Conservation (phyloP, 2,113 vertebrate genomes). For the Cyphomyrus plagiostoma region DNA sequence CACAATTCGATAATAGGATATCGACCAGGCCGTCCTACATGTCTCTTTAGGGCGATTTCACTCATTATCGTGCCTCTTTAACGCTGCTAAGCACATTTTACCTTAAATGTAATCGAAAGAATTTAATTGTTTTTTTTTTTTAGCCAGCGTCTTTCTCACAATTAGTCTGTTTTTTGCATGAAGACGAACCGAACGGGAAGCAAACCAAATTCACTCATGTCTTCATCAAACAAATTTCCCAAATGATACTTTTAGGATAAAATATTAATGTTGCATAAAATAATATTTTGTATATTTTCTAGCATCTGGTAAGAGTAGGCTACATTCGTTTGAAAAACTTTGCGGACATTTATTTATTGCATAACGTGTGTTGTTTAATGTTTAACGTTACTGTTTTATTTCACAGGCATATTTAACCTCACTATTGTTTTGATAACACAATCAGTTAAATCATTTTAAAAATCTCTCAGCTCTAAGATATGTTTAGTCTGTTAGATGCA, state of each 20-base stretch:
- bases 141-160: conserved; percentile 77
- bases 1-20: conserved; percentile 85
- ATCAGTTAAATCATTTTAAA: not conserved
- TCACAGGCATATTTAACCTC: not conserved
- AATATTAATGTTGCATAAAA: not conserved
- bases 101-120: conserved; percentile 77
- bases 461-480: not conserved
- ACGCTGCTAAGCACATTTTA: conserved; percentile 77
- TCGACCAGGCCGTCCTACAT: conserved; percentile 71
- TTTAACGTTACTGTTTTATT: not conserved
- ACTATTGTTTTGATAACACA: not conserved
- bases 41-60: conserved; percentile 67
- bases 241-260: not conserved
- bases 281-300: not conserved
- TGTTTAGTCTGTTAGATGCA: not conserved
- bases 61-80: conserved; percentile 73
- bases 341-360: not conserved
- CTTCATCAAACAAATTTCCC: not conserved
- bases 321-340: not conserved
- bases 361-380: not conserved
- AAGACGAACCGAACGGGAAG: conserved; percentile 48
- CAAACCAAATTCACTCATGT: conserved; percentile 55
- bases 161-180: conserved; percentile 80
- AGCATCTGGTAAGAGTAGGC: not conserved
- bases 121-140: conserved; percentile 71